A percentile compares a stretch with the other conserved stretches of the same genome.
Conservation (phyloP, 2,113 vertebrate genomes). For the Poeciliopsis retropinna region DNA sequence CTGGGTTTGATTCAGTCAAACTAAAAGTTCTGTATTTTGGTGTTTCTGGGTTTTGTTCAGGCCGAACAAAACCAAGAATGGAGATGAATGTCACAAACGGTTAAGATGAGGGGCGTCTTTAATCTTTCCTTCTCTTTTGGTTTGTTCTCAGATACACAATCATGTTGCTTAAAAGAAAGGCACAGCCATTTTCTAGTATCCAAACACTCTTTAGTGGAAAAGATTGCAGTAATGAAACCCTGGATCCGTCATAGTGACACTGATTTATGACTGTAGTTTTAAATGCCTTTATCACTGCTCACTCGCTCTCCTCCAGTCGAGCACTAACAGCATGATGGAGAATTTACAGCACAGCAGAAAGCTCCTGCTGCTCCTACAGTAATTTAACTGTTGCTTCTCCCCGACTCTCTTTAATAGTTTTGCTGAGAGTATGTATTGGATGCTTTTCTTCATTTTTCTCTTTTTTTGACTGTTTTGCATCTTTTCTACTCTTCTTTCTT, state of each 20-base stretch:
- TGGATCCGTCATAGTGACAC: slow-evolving; percentile 7
- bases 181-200: slow-evolving; percentile 10
- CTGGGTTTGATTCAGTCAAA: slow-evolving; percentile 4
- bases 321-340: slow-evolving; percentile 29
- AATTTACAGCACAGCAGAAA: slow-evolving; percentile 1
- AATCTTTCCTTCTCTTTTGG: slow-evolving; percentile 1
- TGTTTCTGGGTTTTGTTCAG: neutral
- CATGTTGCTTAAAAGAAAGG: slow-evolving; percentile 1
- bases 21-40: slow-evolving; percentile 4
- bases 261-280: slow-evolving; percentile 35
- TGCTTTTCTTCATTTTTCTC: neutral
- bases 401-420: slow-evolving; percentile 19
- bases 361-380: slow-evolving; percentile 45
- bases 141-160: neutral
- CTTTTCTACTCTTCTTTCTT: neutral
- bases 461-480: neutral
- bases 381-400: slow-evolving; percentile 39
- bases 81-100: slow-evolving; percentile 1
- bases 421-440: neutral
- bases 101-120: neutral
- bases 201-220: slow-evolving; percentile 6
- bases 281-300: neutral
- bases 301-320: slow-evolving; percentile 15
- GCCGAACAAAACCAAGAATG: no score
- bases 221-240: slow-evolving; percentile 14